Evolutionary conservation across 2,797 vertebrate species (phyloP), one percentile per base, ranked within the genome.

Genomic region (Clarias laeviceps): DNA sequence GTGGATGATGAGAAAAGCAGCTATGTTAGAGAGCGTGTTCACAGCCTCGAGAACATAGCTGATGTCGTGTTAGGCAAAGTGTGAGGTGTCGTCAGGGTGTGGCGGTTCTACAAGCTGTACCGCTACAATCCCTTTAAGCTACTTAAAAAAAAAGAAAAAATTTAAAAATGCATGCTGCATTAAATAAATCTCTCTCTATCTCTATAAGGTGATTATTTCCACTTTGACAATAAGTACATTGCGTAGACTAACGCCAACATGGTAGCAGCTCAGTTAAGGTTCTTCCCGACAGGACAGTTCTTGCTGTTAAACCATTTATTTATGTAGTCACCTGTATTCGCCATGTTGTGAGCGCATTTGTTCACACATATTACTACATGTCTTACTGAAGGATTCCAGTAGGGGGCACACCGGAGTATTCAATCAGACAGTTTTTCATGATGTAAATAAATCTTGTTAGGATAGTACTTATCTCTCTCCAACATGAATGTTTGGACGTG

Each of bases 201-300:
- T 34, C 59, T 54, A 12, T 14, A 92, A 91, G 88, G 88, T 90
- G 87, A 87, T 87, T 78, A 72, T 45, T 85, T 89, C 77, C 80
- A 85, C 72, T 27, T 64, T 17, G 32, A 82, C 84, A 89, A 83
- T 81, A 76, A 88, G 66, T 8, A 80, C 50, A 54, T 84, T 80
- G 27, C 64, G 50, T 54, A 57, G 61, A 62, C 80, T 65, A 11
- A 34, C 0, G 8, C 32, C 4, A 77, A 29, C 54, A 76, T 0
- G 20, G 12, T n/a, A 80, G 24, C 77, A 64, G 29, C 57, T 56
- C 29, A 78, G 64, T 57, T 24, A 70, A 57, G 20, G 32, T 79
- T 79, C 56, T 50, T 70, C 27, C 65, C 79, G 74, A 2, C 37
- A 70, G 73, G 37, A 78, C 29, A 54, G 50, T 54, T 14, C 50